Base-by-base conservation (phyloP, 2,797 vertebrate genomes). In the Microtus agrestis region DNA sequence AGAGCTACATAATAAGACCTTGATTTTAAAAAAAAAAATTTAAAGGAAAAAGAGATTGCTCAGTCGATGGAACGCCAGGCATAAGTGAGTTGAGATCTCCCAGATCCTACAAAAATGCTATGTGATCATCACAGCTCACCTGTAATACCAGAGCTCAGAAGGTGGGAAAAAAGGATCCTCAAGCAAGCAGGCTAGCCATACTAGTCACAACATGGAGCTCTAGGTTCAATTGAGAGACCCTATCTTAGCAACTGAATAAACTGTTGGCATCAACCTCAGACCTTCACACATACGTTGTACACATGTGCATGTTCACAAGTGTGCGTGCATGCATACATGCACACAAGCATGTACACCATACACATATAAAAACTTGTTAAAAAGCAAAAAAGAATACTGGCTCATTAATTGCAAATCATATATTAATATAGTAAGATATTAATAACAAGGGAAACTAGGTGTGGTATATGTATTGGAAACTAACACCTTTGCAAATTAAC, bases 401-500 rank as follows among this genome's bases (percentile, higher is more conserved):
- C 48, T 96, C 27, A 59, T 80, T 90, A 92, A 76, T 48, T 79
- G 3, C 51, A 31, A 94, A 17, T 96, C 86, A 92, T 61, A 63
- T n/a, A 79, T 5, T 95, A 88, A 90, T 25, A 79, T 65, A 65
- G 15, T 34, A 46, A 91, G 14, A 81, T 67, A 74, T 87, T 87
- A 93, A 73, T 48, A 94, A 56, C 40, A 59, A 91, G 9, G 56
- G 5, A 91, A 93, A 92, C 2, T 51, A 19, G 43, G 21, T 78
- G 27, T 77, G 17, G 34, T 37, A 37, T 4, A 48, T 79, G 63
- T 27, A 63, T n/a, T 23, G 27, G 40, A 7, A 87, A 87, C 40
- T 61, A 91, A 13, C 54, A 94, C 65, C 56, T 90, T 73, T 80
- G 27, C 21, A 94, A 95, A 74, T 59, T 94, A 54, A 91, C 69